Percentiles rank a stretch among this genome's conserved stretches.
These are phyloP conservation scores for Thryonomys swinderianus DNA, from an alignment of 2,113 vertebrate genomes.

Conservation along the genomic window DNA sequence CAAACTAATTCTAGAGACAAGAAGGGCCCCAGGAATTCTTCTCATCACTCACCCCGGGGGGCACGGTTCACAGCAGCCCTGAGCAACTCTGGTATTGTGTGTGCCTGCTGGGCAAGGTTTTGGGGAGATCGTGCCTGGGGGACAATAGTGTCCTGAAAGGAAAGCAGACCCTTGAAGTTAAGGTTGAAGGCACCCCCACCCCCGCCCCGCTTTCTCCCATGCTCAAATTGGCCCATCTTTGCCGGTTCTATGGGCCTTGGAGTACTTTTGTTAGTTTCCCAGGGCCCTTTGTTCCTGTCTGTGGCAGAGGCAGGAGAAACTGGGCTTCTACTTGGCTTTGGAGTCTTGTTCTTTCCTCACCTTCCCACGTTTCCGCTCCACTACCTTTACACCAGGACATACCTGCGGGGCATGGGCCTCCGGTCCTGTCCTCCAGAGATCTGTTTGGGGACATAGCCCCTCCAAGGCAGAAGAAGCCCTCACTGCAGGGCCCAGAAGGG, in stretches of 20 bases:
- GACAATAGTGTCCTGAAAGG: conserved; percentile 92
- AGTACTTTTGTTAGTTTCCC: background rate
- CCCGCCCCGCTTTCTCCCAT: too few relatives aligned
- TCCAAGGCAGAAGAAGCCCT: conserved; percentile 91
- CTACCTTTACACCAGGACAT: background rate
- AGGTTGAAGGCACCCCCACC: background rate
- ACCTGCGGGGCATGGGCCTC: conserved; percentile 92
- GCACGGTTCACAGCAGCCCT: conserved; percentile 89
- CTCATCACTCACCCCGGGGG: conserved; percentile 89
- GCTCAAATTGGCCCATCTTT: background rate
- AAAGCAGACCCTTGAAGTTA: background rate
- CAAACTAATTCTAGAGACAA: background rate
- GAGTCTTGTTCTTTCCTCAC: background rate
- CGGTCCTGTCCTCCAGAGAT: conserved; percentile 79
- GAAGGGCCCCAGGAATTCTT: background rate
- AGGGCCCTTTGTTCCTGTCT: too few relatives aligned
- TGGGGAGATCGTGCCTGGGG: conserved; percentile 87
- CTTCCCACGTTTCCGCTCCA: background rate
- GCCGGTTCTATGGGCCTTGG: background rate
- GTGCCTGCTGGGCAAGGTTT: conserved; percentile 90
- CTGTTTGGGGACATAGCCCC: conserved; percentile 86
- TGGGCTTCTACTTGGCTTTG: background rate
- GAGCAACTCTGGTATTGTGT: conserved; percentile 86
- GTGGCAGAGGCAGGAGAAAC: background rate
- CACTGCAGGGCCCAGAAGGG: conserved; percentile 89